Base-by-base conservation (phyloP, 2,888 invertebrate species). In the Orthosia cruda region DNA sequence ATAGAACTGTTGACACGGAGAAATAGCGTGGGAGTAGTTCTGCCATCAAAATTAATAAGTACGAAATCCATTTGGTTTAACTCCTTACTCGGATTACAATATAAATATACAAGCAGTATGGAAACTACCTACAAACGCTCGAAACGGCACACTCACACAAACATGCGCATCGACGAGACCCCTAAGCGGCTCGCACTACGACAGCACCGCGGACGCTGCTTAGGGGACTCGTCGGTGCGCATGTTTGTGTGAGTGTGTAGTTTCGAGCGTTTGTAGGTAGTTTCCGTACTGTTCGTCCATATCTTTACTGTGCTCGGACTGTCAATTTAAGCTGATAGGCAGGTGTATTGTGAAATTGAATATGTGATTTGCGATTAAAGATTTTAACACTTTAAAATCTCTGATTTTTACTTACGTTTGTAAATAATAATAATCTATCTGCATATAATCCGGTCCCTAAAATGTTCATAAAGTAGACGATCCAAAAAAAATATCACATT, bases 401-500 rank as follows among this genome's bases (percentile, higher is more conserved):
- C 9, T 40, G 9, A 3, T 40, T 40, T 32, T 40, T 40, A 59
- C 7, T 1, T 20, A n/a, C 3, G 11, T 65, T 52, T 23, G 16
- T 40, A 49, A 54, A 50, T 26, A 50, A 57, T 54, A 54, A 45
- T 26, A 63, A 47, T 2, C 0, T 26, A 45, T 26, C 12, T 62
- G 49, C 57, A 63, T 32, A 49, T 68, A 82, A 65, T 81, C 83
- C 65, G 16, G 15, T 49, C 57, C 67, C 23, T 55, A 67, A n/a
- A 57, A 54, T 61, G 54, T 62, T 58, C 23, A 49, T 32, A 18
- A 26, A 45, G 26, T 64, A 70, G 52, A 62, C 47, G 12, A 55
- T 26, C 4, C 16, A 55, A 4, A 45, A 50, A 55, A 61, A 32
- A 7, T 40, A 40, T 66, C 49, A 70, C 20, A 67, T 61, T 18